Evolutionary conservation across 2,888 invertebrate genomes (phyloP).

Genomic region (Xestia rhomboidea): DNA sequence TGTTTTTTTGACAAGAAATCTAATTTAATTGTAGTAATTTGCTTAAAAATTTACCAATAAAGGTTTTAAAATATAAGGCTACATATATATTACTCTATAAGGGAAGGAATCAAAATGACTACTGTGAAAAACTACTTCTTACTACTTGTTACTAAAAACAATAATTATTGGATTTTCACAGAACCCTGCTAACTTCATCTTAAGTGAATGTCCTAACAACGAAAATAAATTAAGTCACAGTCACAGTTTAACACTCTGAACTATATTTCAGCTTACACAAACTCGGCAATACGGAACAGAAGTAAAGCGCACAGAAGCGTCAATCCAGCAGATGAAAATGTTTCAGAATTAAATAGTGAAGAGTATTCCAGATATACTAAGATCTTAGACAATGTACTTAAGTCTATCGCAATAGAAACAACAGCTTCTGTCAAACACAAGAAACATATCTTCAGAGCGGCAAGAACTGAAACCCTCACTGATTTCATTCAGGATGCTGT

Average conservation of each 20-base stretch:
- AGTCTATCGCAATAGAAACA: background rate
- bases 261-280: conserved; percentile 17
- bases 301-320: background rate
- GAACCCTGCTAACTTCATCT: background rate
- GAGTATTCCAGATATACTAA: background rate
- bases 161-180: background rate
- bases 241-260: background rate
- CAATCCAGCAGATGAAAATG: background rate
- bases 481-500: conserved; percentile 72
- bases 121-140: background rate
- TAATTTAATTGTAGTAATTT: too few relatives aligned
- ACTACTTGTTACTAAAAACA: background rate
- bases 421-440: background rate
- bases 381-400: background rate
- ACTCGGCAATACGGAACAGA: background rate
- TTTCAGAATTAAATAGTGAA: background rate
- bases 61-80: background rate
- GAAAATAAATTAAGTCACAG: background rate
- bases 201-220: background rate
- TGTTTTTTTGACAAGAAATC: background rate
- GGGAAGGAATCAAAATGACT: background rate
- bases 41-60: background rate
- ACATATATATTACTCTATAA: background rate
- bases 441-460: background rate
- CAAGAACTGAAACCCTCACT: conserved; percentile 66